Evolutionary conservation across 1,140 invertebrate species (phyloP).

Genomic region (Caenorhabditis brenneri): DNA sequence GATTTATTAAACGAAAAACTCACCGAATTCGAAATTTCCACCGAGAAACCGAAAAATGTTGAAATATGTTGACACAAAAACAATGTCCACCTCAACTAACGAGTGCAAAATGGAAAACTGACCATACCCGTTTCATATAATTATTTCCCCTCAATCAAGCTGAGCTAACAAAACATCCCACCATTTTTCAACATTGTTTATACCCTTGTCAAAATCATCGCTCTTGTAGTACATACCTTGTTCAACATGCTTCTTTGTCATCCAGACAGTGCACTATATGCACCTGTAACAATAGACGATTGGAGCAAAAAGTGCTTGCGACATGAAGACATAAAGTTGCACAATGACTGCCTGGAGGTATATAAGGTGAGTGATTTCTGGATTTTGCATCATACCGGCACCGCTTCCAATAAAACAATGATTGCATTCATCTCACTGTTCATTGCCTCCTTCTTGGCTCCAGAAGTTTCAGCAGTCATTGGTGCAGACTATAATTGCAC

Average conservation of each 20-base stretch:
- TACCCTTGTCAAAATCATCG: not conserved
- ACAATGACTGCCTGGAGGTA: not conserved
- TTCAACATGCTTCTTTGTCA: not conserved
- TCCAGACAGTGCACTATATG: not conserved
- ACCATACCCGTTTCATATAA: no score
- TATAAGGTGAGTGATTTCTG: not conserved
- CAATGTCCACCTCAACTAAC: no score
- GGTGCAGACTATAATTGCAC: constrained; percentile 5
- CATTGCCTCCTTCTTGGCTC: constrained; percentile 5
- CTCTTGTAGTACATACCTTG: not conserved
- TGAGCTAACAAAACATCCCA: not conserved
- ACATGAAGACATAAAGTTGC: not conserved
- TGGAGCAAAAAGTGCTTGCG: no score
- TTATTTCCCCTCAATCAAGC: no score
- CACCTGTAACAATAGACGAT: no score
- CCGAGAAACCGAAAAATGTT: no score
- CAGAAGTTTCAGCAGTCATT: not conserved
- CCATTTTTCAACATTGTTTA: no score
- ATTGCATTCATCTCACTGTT: not conserved
- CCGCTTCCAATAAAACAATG: no score
- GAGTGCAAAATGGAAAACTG: not conserved
- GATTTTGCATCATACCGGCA: not conserved
- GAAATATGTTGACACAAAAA: no score
- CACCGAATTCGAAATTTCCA: no score
- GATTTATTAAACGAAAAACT: no score